These are phyloP conservation scores for Dicaeum eximium DNA, from an alignment of 2,113 vertebrate species.

Conservation along the genomic window DNA sequence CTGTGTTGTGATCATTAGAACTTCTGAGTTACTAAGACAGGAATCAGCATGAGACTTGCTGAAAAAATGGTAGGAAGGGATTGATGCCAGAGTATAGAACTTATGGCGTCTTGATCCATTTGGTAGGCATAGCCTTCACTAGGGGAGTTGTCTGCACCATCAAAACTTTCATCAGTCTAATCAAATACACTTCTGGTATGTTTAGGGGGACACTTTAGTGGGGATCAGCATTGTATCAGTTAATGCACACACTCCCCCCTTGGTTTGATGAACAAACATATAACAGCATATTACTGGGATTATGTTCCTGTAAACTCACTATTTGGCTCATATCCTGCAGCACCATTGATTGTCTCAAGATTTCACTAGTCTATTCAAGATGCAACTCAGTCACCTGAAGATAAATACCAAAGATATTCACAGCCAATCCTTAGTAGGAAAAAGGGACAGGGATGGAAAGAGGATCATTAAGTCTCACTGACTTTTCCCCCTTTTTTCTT, in stretches of 20 bases:
- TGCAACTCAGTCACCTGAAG: background rate
- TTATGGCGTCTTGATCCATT: background rate
- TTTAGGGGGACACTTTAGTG: background rate
- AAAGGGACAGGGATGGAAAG: background rate
- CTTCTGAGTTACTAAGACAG: background rate
- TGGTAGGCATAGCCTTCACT: background rate
- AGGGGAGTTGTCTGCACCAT: background rate
- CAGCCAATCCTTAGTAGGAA: background rate
- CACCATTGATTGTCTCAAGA: background rate
- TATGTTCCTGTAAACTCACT: background rate
- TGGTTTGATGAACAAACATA: background rate
- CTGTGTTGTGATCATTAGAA: background rate
- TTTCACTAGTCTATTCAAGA: background rate
- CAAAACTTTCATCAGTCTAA: background rate
- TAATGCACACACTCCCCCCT: background rate
- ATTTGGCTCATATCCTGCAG: background rate
- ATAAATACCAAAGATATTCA: background rate
- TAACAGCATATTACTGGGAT: background rate
- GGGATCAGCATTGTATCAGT: background rate
- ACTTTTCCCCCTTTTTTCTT: background rate
- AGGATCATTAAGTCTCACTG: background rate
- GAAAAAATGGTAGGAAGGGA: background rate
- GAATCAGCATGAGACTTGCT: background rate
- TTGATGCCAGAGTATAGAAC: background rate
- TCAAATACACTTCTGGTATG: background rate